Percentiles rank a stretch among this genome's conserved stretches.
Evolutionary conservation across 2,113 vertebrate species (phyloP).

Genomic region (Calyptommatus sinebrachiatus): DNA sequence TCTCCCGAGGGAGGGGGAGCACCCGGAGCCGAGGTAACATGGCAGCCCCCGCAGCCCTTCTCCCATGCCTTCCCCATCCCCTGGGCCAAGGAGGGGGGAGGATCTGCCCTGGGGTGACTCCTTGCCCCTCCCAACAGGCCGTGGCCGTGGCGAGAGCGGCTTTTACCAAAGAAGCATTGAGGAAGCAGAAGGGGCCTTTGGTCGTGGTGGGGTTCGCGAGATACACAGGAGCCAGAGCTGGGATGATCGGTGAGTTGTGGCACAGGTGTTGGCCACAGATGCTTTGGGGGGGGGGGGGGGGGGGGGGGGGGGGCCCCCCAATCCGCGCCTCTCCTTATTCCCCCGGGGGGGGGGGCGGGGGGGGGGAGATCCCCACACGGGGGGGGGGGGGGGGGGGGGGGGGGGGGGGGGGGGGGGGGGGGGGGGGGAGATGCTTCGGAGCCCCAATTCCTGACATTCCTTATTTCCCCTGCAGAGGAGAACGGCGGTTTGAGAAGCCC

Average conservation of each 20-base stretch:
- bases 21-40: slow-evolving; percentile 82
- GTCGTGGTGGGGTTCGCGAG: slow-evolving; percentile 79
- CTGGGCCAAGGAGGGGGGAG: fast-evolving
- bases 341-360: too few species aligned
- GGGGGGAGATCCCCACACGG: too few species aligned
- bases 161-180: slow-evolving; percentile 94
- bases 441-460: too few species aligned
- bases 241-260: slow-evolving; percentile 81
- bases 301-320: too few species aligned
- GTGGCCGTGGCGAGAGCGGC: slow-evolving; percentile 86
- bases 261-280: too few species aligned
- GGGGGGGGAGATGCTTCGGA: too few species aligned
- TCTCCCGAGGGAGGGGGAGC: slow-evolving; percentile 82
- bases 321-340: too few species aligned
- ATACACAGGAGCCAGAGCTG: slow-evolving; percentile 93
- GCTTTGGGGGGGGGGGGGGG: background rate
- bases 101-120: too few species aligned
- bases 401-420: too few species aligned
- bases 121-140: slow-evolving; percentile 63
- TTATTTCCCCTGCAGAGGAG: slow-evolving; percentile 78
- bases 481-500: slow-evolving; percentile 87
- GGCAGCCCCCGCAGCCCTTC: fast-evolving
- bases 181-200: slow-evolving; percentile 82
- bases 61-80: fast-evolving
- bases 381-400: too few species aligned